phyloP scores from a whole-genome alignment of 2,797 vertebrate species.

The Somateria mollissima region DNA sequence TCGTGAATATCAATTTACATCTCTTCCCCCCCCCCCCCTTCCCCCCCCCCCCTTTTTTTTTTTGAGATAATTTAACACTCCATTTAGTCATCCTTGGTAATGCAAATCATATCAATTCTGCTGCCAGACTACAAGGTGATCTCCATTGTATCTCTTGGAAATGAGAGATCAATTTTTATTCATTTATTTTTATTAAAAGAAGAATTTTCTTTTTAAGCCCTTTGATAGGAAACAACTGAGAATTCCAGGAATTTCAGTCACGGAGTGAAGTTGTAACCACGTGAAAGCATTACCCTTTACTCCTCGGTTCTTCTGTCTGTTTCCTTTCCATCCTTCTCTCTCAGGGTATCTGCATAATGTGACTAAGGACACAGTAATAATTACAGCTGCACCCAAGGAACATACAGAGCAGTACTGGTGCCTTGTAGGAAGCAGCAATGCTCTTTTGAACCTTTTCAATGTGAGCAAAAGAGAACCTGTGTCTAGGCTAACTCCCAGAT shows the following conservation, averaged over 20 bases:
- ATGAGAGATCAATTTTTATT: constrained; percentile 56
- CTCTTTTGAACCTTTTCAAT: neutral
- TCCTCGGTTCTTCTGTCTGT: neutral
- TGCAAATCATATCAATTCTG: constrained; percentile 56
- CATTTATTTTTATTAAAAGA: constrained; percentile 53
- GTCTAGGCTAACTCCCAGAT: neutral
- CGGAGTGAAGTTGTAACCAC: neutral
- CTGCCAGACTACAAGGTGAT: constrained; percentile 66
- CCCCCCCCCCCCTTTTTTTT: neutral
- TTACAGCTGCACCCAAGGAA: neutral
- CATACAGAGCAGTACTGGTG: neutral
- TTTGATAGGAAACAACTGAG: constrained; percentile 44
- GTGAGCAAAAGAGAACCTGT: fast-evolving
- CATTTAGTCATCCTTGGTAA: constrained; percentile 71
- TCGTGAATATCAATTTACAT: constrained; percentile 40
- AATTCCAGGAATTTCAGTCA: constrained; percentile 43
- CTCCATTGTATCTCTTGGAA: constrained; percentile 61
- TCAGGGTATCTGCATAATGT: constrained; percentile 31
- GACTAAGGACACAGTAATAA: constrained; percentile 38
- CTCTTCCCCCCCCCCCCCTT: neutral
- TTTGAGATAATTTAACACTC: constrained; percentile 69
- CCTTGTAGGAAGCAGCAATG: neutral
- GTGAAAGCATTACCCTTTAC: neutral
- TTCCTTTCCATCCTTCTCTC: neutral
- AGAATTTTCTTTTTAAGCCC: constrained; percentile 37